Conservation (phyloP, 2,888 invertebrate genomes). For the Pristionchus japonicus region DNA sequence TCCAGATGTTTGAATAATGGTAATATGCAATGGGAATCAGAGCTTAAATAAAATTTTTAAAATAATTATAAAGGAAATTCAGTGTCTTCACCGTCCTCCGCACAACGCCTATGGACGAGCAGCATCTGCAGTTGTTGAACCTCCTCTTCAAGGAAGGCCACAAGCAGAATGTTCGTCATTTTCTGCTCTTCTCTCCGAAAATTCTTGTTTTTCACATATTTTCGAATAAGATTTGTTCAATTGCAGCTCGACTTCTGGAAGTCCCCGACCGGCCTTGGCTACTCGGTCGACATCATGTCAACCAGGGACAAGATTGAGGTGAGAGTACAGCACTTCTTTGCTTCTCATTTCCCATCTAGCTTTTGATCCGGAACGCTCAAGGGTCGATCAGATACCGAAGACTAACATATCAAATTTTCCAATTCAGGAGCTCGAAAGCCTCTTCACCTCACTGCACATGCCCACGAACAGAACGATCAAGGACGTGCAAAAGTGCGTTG, state of each 20-base stretch:
- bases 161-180: conserved; percentile 41
- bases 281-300: conserved; percentile 81
- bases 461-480: conserved; percentile 83
- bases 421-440: conserved; percentile 42
- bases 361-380: no score
- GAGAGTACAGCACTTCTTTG: neutral
- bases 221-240: neutral
- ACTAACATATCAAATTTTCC: no score
- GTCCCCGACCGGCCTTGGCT: conserved; percentile 67
- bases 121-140: conserved; percentile 62
- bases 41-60: no score
- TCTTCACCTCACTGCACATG: conserved; percentile 80
- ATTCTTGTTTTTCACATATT: neutral
- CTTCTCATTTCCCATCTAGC: no score
- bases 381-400: no score
- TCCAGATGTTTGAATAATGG: no score
- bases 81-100: conserved; percentile 57
- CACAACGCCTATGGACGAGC: conserved; percentile 51
- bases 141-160: conserved; percentile 61
- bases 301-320: conserved; percentile 80
- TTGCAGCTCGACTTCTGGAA: conserved; percentile 74
- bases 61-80: neutral
- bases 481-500: conserved; percentile 80
- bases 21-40: no score
- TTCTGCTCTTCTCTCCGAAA: neutral